A percentile compares a stretch with the other conserved stretches of the same genome.
Conservation (phyloP, 2,113 vertebrate genomes). For the Alexandromys fortis region DNA sequence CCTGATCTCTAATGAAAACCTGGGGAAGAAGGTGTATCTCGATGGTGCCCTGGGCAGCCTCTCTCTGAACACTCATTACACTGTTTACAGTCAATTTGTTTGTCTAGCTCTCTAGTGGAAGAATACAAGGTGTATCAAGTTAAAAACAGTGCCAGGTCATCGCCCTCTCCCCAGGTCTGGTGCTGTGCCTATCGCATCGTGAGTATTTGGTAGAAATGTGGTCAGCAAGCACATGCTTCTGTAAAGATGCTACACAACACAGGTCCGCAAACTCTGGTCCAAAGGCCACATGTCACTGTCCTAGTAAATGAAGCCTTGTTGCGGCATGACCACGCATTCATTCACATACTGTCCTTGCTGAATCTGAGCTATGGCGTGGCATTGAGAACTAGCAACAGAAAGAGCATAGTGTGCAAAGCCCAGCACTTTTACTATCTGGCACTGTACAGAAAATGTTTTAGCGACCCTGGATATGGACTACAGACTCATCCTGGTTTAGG, state of each 20-base stretch:
- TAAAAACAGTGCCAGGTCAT: not conserved
- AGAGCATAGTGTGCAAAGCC: not conserved
- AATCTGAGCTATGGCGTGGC: not conserved
- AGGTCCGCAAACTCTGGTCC: not conserved
- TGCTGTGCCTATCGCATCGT: not conserved
- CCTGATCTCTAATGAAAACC: conserved; percentile 3
- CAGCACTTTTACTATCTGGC: conserved; percentile 20
- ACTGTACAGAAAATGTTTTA: not conserved
- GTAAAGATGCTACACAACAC: not conserved
- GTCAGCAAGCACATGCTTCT: not conserved
- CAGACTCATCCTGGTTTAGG: not conserved
- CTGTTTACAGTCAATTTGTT: not conserved
- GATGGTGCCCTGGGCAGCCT: not conserved
- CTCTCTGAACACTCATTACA: not conserved
- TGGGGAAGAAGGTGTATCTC: not conserved
- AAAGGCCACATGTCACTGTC: not conserved
- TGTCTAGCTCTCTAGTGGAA: not conserved
- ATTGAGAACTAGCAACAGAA: conserved; percentile 4
- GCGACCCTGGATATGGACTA: not conserved
- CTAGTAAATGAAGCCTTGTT: conserved; percentile 51
- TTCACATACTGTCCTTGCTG: not conserved
- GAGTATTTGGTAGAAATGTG: not conserved
- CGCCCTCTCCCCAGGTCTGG: not conserved
- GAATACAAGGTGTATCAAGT: not conserved
- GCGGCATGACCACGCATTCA: not conserved